Evolutionary conservation across 2,797 vertebrate species (phyloP).

Genomic region (Chelon auratus): DNA sequence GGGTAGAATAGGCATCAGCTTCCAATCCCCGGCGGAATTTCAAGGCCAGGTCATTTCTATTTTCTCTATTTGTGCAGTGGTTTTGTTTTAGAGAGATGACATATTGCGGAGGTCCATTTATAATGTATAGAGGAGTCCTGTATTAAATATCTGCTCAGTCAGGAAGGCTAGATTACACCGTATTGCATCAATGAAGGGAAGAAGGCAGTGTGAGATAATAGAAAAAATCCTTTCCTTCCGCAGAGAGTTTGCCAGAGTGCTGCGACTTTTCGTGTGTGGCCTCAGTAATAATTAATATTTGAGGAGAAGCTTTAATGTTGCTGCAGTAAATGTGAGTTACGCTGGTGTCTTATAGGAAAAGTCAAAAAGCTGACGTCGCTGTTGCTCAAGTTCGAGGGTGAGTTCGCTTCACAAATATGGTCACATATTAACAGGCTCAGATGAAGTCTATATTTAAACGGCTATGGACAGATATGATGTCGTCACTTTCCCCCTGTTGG

Average conservation of each 20-base stretch:
- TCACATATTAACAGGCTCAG: slow-evolving; percentile 39
- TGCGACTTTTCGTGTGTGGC: slow-evolving; percentile 29
- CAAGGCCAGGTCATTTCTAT: slow-evolving; percentile 69
- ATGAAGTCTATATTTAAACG: slow-evolving; percentile 78
- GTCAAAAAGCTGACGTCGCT: slow-evolving; percentile 9
- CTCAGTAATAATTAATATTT: slow-evolving; percentile 41
- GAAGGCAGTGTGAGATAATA: slow-evolving; percentile 33
- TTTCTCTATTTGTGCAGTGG: slow-evolving; percentile 60
- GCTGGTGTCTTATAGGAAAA: neutral
- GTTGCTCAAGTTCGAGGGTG: slow-evolving; percentile 35
- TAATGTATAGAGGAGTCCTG: slow-evolving; percentile 76
- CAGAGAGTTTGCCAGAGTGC: neutral
- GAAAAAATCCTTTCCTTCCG: slow-evolving; percentile 14
- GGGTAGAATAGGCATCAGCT: slow-evolving; percentile 14
- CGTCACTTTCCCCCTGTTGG: slow-evolving; percentile 44
- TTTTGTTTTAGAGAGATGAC: slow-evolving; percentile 50
- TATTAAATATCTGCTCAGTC: slow-evolving; percentile 80
- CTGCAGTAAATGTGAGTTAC: slow-evolving; percentile 26
- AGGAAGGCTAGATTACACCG: slow-evolving; percentile 63
- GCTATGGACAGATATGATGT: slow-evolving; percentile 61
- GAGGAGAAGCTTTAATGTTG: slow-evolving; percentile 22
- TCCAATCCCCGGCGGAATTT: slow-evolving; percentile 25
- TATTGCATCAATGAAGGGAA: slow-evolving; percentile 69
- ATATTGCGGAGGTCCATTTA: slow-evolving; percentile 70
- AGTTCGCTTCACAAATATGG: slow-evolving; percentile 3